A percentile compares a stretch with the other conserved stretches of the same genome.
phyloP scores from a whole-genome alignment of 2,113 vertebrate genomes.

The Microcebus tavaratra region DNA sequence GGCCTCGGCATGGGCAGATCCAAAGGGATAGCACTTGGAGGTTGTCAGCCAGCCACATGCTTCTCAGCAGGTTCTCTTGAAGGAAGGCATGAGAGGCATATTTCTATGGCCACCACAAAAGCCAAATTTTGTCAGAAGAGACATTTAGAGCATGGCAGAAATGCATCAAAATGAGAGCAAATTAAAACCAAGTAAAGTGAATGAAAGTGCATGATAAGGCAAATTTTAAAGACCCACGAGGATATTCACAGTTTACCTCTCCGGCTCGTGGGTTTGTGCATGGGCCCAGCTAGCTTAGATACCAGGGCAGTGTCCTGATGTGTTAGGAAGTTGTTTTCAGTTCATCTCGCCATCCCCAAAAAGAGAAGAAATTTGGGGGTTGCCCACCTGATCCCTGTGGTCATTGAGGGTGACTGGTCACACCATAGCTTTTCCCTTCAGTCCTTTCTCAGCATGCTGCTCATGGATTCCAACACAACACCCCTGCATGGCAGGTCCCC shows the following conservation, averaged over 20 bases:
- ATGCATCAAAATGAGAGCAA: background rate
- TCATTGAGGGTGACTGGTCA: background rate
- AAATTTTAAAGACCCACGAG: background rate
- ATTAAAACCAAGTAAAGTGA: background rate
- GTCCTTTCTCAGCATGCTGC: background rate
- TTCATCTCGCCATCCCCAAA: background rate
- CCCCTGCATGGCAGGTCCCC: background rate
- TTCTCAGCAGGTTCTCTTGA: background rate
- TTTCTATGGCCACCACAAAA: background rate
- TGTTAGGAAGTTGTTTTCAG: background rate
- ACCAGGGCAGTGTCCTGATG: background rate
- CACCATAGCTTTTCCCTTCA: background rate
- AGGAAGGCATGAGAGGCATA: background rate
- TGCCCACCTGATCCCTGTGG: background rate
- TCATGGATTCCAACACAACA: background rate
- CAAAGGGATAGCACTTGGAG: background rate
- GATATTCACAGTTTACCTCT: background rate
- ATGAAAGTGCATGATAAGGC: background rate
- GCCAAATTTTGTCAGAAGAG: background rate
- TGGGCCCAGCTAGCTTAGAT: too few species aligned
- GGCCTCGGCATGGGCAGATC: background rate
- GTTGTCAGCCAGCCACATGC: background rate
- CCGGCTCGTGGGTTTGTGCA: background rate
- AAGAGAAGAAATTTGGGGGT: background rate
- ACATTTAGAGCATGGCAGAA: background rate